These are phyloP conservation scores for Eupithecia pulchellata DNA, from an alignment of 2,888 invertebrate genomes.

Conservation along the genomic window DNA sequence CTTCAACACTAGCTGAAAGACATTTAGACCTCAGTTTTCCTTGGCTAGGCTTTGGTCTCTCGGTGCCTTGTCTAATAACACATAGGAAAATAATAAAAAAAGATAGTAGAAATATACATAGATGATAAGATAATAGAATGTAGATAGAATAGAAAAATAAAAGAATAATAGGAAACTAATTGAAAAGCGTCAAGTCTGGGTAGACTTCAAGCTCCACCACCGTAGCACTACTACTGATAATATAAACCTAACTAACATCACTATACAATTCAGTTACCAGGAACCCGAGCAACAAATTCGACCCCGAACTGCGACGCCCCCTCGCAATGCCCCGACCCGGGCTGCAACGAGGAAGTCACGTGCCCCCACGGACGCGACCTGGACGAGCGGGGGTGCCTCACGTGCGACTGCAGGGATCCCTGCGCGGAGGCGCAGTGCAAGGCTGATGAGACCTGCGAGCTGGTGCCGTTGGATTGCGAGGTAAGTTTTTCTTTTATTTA, in stretches of 20 bases:
- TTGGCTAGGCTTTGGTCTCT: too few relatives aligned
- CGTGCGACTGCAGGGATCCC: constrained; percentile 91
- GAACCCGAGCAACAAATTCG: constrained; percentile 87
- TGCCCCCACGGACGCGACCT: constrained; percentile 71
- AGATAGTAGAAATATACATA: too few relatives aligned
- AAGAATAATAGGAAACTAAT: too few relatives aligned
- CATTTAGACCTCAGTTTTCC: background rate
- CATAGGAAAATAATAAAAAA: too few relatives aligned
- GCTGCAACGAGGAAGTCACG: constrained; percentile 61
- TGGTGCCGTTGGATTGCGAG: constrained; percentile 78
- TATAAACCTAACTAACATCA: background rate
- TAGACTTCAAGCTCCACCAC: too few relatives aligned
- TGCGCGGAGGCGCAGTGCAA: constrained; percentile 90
- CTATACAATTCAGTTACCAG: constrained; percentile 71
- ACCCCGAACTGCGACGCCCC: constrained; percentile 77
- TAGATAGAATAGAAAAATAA: background rate
- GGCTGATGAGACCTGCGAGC: constrained; percentile 84
- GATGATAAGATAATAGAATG: too few relatives aligned
- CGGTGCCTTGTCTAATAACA: too few relatives aligned
- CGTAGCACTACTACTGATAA: too few relatives aligned
- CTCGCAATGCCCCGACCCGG: constrained; percentile 61
- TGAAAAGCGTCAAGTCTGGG: background rate
- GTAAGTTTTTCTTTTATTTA: constrained; percentile 55
- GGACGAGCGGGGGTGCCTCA: constrained; percentile 88
- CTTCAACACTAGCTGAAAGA: background rate